Conservation (phyloP, 2,888 invertebrate genomes). For the Cheilosia grossa region DNA sequence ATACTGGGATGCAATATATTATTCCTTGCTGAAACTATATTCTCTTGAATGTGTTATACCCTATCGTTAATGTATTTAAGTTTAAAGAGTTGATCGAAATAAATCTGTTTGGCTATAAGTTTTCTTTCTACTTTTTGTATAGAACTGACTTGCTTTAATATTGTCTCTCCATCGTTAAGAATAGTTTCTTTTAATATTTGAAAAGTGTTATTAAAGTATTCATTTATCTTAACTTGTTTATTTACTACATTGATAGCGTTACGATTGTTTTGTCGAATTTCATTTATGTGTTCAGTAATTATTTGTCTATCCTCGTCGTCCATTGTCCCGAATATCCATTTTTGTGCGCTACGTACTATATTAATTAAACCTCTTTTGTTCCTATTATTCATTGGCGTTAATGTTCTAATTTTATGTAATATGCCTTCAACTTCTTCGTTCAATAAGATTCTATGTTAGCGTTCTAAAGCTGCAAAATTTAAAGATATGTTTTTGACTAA, state of each 20-base stretch:
- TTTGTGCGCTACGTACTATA: conserved; percentile 16
- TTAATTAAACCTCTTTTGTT: conserved; percentile 28
- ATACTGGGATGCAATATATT: conserved; percentile 62
- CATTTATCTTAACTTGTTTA: conserved; percentile 49
- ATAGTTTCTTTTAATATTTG: conserved; percentile 44
- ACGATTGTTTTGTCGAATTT: conserved; percentile 34
- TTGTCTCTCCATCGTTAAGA: conserved; percentile 45
- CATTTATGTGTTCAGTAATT: neutral
- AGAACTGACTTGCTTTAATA: conserved; percentile 13
- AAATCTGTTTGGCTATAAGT: conserved; percentile 1
- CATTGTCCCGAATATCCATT: conserved; percentile 6
- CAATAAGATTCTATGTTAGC: conserved; percentile 7
- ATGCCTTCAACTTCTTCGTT: neutral
- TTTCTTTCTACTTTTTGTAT: conserved; percentile 22
- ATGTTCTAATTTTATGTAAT: conserved; percentile 19
- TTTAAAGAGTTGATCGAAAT: conserved; percentile 46
- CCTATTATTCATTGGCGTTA: neutral
- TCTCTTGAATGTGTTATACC: conserved; percentile 54
- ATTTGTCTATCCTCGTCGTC: conserved; percentile 3
- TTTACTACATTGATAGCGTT: conserved; percentile 44
- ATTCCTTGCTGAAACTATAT: neutral
- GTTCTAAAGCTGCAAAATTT: conserved; percentile 1
- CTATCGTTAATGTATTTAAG: conserved; percentile 39
- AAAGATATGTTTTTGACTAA: conserved; percentile 22
- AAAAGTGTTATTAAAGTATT: neutral